phyloP scores from a whole-genome alignment of 2,888 invertebrate genomes.

The Eupithecia dodoneata region DNA sequence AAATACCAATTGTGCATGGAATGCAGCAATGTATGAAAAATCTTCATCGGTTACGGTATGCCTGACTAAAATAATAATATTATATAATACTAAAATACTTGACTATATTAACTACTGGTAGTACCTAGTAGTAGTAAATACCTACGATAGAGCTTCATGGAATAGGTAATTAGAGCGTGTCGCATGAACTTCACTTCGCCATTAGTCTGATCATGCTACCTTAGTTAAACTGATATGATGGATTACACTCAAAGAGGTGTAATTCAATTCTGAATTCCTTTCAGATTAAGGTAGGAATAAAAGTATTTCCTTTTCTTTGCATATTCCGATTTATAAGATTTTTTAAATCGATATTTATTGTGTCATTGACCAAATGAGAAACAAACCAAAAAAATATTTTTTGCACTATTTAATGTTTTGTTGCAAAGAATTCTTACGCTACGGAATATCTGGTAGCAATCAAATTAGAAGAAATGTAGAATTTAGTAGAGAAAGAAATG shows the following conservation, averaged over 20 bases:
- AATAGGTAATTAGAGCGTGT: slow-evolving; percentile 41
- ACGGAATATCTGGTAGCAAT: background rate
- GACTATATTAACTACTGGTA: no score
- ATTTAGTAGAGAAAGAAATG: background rate
- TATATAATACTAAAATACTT: no score
- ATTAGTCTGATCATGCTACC: slow-evolving; percentile 58
- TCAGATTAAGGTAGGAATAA: background rate
- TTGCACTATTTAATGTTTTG: no score
- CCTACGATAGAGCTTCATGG: slow-evolving; percentile 15
- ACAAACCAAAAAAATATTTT: no score
- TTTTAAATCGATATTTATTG: no score
- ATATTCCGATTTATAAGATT: background rate
- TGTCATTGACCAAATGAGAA: no score
- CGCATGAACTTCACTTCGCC: slow-evolving; percentile 56
- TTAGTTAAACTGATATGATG: slow-evolving; percentile 57
- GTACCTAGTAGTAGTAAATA: background rate
- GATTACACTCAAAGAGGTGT: slow-evolving; percentile 45
- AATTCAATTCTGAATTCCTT: background rate
- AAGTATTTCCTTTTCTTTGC: background rate
- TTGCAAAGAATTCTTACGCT: background rate
- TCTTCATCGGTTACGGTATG: no score
- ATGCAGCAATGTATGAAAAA: no score
- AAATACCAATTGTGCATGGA: no score
- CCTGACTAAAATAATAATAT: no score
- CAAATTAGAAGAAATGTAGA: background rate